Evolutionary conservation across 2,113 vertebrate species (phyloP).

Genomic region (Fulica atra): DNA sequence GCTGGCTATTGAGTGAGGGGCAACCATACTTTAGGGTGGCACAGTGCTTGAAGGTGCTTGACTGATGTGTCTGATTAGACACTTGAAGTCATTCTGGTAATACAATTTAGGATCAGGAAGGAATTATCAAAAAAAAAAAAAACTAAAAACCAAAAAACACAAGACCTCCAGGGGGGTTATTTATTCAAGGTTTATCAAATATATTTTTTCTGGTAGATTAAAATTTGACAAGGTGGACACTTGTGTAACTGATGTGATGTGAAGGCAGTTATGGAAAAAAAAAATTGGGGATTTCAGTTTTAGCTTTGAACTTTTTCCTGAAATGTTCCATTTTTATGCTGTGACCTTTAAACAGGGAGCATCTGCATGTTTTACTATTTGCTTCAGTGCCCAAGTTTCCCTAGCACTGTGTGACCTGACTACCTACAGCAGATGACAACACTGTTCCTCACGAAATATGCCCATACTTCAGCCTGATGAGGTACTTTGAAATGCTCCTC

Average conservation of each 20-base stretch:
- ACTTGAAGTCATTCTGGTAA: conserved; percentile 13
- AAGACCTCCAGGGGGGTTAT: not conserved
- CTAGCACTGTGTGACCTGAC: not conserved
- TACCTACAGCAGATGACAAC: not conserved
- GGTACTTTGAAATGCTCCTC: not conserved
- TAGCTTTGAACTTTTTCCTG: not conserved
- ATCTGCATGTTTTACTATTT: not conserved
- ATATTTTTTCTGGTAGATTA: not conserved
- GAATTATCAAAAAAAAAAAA: not conserved
- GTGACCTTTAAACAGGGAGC: not conserved
- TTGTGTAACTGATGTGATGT: not conserved
- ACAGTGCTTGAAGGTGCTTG: conserved; percentile 37
- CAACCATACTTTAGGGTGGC: not conserved
- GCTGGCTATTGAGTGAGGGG: conserved; percentile 45
- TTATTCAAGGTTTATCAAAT: not conserved
- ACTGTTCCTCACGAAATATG: not conserved
- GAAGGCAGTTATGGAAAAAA: not conserved
- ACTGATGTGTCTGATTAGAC: conserved; percentile 45
- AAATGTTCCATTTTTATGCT: not conserved
- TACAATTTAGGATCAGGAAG: conserved; percentile 14
- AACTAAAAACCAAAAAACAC: not conserved
- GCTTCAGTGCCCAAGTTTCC: not conserved
- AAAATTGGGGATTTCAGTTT: not conserved
- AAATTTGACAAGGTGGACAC: not conserved
- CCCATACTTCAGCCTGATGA: not conserved